phyloP scores from a whole-genome alignment of 1,140 invertebrate genomes.

The Epicauta chinensis region DNA sequence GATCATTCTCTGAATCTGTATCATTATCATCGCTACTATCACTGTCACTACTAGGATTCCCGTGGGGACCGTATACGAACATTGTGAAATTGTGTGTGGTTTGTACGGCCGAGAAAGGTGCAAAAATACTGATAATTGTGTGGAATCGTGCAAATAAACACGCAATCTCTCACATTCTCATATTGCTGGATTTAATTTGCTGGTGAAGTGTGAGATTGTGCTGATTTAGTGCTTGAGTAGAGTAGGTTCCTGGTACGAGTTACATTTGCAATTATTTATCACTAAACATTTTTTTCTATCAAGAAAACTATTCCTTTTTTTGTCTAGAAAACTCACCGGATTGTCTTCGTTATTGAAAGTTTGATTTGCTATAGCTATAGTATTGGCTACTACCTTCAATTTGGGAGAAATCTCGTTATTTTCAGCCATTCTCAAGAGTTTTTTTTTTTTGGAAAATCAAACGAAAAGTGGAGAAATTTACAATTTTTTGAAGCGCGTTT shows the following conservation, averaged over 20 bases:
- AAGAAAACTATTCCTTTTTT: too few relatives aligned
- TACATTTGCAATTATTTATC: background rate
- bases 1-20: conserved; percentile 23
- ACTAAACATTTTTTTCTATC: too few relatives aligned
- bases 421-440: too few relatives aligned
- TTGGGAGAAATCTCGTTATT: too few relatives aligned
- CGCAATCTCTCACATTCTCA: conserved; percentile 20
- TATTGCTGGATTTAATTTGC: conserved; percentile 6
- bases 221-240: background rate
- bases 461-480: too few relatives aligned
- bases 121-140: conserved; percentile 7
- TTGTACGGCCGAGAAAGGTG: background rate
- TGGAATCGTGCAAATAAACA: conserved; percentile 13
- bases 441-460: too few relatives aligned
- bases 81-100: conserved; percentile 12
- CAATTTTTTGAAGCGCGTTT: too few relatives aligned
- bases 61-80: conserved; percentile 32
- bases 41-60: conserved; percentile 9
- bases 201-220: conserved; percentile 22
- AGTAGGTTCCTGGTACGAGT: conserved; percentile 24
- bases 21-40: conserved; percentile 16
- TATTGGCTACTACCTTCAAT: too few relatives aligned
- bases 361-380: too few relatives aligned
- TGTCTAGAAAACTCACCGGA: too few relatives aligned
- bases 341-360: too few relatives aligned